phyloP scores from a whole-genome alignment of 2,113 vertebrate genomes.

The Nanorana parkeri region DNA sequence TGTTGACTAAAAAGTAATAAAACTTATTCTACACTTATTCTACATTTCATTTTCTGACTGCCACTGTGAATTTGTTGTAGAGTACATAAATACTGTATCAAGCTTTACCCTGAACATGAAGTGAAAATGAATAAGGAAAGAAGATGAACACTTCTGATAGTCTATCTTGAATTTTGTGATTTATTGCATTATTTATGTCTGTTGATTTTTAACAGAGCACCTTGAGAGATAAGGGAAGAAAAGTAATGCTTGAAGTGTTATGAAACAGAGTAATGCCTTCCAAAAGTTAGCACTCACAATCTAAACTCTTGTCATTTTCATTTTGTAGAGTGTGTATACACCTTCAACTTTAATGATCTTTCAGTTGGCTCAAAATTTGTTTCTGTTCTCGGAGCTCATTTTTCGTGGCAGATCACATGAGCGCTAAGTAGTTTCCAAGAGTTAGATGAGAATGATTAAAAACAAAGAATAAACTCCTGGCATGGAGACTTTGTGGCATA shows the following conservation, averaged over 20 bases:
- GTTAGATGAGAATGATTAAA: slow-evolving; percentile 12
- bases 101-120: background rate
- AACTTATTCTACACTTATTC: no score
- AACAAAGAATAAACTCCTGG: slow-evolving; percentile 33
- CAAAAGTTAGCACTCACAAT: slow-evolving; percentile 21
- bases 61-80: no score
- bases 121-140: background rate
- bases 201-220: slow-evolving; percentile 21
- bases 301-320: slow-evolving; percentile 12
- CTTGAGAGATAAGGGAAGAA: background rate
- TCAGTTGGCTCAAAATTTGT: slow-evolving; percentile 3
- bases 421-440: background rate
- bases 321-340: slow-evolving; percentile 16
- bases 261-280: slow-evolving; percentile 17
- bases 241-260: background rate
- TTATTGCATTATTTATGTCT: background rate
- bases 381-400: slow-evolving; percentile 3
- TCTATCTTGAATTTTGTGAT: background rate
- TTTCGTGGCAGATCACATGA: slow-evolving; percentile 20
- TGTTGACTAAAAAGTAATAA: no score
- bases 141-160: background rate
- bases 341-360: slow-evolving; percentile 22
- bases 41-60: no score
- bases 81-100: background rate
- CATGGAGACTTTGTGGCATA: slow-evolving; percentile 9